phyloP scores from a whole-genome alignment of 2,113 vertebrate genomes.

The Bos taurus region ARS-UCD2.0 NC_037330.1:116566501-116567000 shows the following conservation, averaged over 20 bases:
- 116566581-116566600: not conserved
- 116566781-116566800: too few species aligned
- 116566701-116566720: not conserved
- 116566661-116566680: not conserved
- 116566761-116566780: not conserved
- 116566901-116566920: not conserved
- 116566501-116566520: not conserved
- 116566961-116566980: too few species aligned
- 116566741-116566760: not conserved
- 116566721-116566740: not conserved
- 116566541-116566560: not conserved
- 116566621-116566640: not conserved
- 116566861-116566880: not conserved
- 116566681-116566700: not conserved
- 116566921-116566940: not conserved
- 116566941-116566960: not conserved
- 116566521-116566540: not conserved
- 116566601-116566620: not conserved
- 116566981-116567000: too few species aligned
- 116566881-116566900: not conserved
- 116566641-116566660: accelerated
- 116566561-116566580: not conserved
- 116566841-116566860: not conserved
- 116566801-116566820: not conserved
- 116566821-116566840: not conserved